Evolutionary conservation across 2,888 invertebrate genomes (phyloP), one percentile per base, ranked within the genome.

Genomic region (Leptinotarsa peninsularis): DNA sequence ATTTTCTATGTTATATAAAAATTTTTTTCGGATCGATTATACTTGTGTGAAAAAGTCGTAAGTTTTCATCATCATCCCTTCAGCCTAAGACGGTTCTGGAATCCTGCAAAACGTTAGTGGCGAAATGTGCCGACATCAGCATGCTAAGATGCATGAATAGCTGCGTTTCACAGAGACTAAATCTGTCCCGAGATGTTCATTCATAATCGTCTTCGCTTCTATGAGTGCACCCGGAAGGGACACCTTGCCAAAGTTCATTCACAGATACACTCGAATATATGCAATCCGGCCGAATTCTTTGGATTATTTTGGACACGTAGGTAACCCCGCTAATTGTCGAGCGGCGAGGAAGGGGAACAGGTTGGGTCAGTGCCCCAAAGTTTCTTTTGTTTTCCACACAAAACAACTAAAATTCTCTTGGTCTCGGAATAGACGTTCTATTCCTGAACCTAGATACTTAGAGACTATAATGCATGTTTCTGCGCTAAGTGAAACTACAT

Each of bases 181-280:
- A 84, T 84, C 80, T 77, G 83, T 81, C 80, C 77, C 80, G 77
- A 76, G 81, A 84, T 82, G 81, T 85, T 85, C 85, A 85, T 85
- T 85, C 85, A 85, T 85, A 84, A 83, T 81, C 82, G 78, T 78
- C 76, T 77, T 78, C 67, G 79, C 77, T 78, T 71, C 77, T 82
- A 82, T 80, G 66, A 27, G 71, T 83, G 82, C 82, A 82, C 85
- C 85, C 84, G 85, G 85, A 85, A 85, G 83, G 82, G 82, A 83
- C 84, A 83, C 84, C 84, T 84, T 84, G 85, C 84, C 85, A 85
- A 84, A 85, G 84, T 85, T 85, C 84, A 85, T 85, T 85, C 85
- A 85, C 84, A 83, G 84, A 84, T 81, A 80, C 76, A 73, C 75
- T 74, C 79, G 80, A 76, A 82, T 81, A 80, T 79, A 72, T 70